phyloP scores from a whole-genome alignment of 2,888 invertebrate genomes.

The Heliconius aoede region DNA sequence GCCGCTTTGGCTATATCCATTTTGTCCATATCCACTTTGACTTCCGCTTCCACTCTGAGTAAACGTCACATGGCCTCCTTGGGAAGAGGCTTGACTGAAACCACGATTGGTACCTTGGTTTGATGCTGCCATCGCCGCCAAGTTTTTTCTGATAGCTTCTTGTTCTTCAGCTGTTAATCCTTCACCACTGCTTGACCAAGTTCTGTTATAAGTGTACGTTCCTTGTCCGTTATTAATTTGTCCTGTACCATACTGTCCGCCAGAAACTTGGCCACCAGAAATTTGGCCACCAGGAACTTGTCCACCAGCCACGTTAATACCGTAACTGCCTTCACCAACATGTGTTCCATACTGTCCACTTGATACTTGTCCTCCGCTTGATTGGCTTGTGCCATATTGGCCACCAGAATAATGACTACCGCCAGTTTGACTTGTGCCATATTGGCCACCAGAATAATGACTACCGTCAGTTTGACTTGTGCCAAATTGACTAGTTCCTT shows the following conservation, averaged over 20 bases:
- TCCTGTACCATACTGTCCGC: conserved; percentile 40
- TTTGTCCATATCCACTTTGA: conserved; percentile 36
- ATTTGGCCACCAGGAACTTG: conserved; percentile 41
- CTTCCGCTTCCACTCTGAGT: conserved; percentile 41
- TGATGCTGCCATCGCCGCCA: conserved; percentile 56
- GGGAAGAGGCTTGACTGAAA: conserved; percentile 44
- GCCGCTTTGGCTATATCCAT: conserved; percentile 39
- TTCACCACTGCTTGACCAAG: conserved; percentile 59
- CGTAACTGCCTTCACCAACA: conserved; percentile 32
- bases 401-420: conserved; percentile 51
- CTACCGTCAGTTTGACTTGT: conserved; percentile 34
- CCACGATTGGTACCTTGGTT: conserved; percentile 49
- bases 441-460: too few species aligned
- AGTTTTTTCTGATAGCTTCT: conserved; percentile 62
- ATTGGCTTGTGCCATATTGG: conserved; percentile 51
- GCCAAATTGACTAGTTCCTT: conserved; percentile 34
- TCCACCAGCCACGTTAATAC: conserved; percentile 37
- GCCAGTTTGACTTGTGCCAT: conserved; percentile 31
- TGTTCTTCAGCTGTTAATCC: conserved; percentile 65
- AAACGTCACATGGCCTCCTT: conserved; percentile 43
- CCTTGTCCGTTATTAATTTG: conserved; percentile 47
- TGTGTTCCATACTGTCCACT: conserved; percentile 51
- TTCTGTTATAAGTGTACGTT: conserved; percentile 58
- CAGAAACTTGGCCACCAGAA: conserved; percentile 33
- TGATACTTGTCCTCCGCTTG: conserved; percentile 41